A percentile compares a stretch with the other conserved stretches of the same genome.
These are phyloP conservation scores for Intellagama lesueurii DNA, from an alignment of 2,797 vertebrate species.

Conservation along the genomic window DNA sequence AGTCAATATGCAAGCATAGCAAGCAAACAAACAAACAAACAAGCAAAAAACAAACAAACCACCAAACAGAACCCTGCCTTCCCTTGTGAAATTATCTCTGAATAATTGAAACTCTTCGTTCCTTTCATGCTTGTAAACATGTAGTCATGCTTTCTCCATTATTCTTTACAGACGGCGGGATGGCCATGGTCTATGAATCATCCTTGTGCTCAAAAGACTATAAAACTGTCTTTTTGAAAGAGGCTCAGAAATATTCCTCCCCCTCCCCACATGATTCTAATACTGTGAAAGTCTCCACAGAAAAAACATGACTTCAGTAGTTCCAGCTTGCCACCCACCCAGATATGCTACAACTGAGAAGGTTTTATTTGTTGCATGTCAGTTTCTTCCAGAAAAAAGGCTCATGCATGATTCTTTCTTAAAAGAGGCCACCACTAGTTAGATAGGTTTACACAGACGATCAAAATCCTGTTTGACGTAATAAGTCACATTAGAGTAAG, in stretches of 20 bases:
- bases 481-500: too few relatives aligned
- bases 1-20: not conserved
- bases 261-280: not conserved
- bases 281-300: not conserved
- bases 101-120: not conserved
- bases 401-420: not conserved
- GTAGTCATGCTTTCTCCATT: not conserved
- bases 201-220: not conserved
- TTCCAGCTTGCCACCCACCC: not conserved
- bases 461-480: too few relatives aligned
- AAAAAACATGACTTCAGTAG: not conserved
- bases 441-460: not conserved
- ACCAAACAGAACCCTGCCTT: not conserved
- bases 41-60: not conserved
- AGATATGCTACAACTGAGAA: not conserved
- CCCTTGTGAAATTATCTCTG: constrained; percentile 13
- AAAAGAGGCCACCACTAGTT: not conserved
- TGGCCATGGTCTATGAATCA: constrained; percentile 1
- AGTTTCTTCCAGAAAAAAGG: not conserved
- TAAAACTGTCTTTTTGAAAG: not conserved
- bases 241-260: not conserved
- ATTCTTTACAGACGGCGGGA: not conserved
- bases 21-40: not conserved
- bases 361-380: not conserved
- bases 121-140: not conserved